Evolutionary conservation across 2,113 vertebrate species (phyloP).

Genomic region (Turnix velox): DNA sequence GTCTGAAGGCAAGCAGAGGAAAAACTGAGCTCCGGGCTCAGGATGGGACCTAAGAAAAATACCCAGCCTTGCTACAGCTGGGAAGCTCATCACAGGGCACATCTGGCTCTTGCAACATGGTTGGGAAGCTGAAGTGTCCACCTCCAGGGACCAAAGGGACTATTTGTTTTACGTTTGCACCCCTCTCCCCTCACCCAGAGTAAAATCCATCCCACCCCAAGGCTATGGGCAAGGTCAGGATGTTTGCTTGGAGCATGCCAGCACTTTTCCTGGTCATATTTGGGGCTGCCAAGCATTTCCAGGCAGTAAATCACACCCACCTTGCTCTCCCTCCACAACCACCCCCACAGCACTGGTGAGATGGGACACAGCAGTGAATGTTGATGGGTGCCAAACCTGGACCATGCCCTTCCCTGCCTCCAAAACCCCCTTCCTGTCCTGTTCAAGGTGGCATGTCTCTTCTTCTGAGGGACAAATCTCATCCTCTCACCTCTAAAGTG

Average conservation of each 20-base stretch:
- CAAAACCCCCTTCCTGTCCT: not conserved
- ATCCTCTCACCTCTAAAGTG: not conserved
- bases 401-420: not conserved
- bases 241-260: not conserved
- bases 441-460: not conserved
- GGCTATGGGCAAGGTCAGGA: accelerated
- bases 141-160: not conserved
- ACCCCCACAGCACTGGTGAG: not conserved
- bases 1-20: conserved; percentile 22
- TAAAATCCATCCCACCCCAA: not conserved
- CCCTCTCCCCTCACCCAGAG: not conserved
- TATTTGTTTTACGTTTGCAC: not conserved
- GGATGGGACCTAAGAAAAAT: conserved; percentile 37
- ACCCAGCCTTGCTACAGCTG: not conserved
- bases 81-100: conserved; percentile 5
- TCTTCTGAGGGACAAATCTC: not conserved
- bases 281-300: not conserved
- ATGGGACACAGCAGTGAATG: accelerated
- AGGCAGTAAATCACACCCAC: not conserved
- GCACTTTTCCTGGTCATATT: not conserved
- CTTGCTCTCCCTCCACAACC: too few species aligned
- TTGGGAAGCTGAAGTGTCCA: not conserved
- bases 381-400: not conserved
- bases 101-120: accelerated
- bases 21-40: conserved; percentile 30